A percentile compares a stretch with the other conserved stretches of the same genome.
Conservation (phyloP, 2,888 invertebrate species). For the Hypsopygia costalis region DNA sequence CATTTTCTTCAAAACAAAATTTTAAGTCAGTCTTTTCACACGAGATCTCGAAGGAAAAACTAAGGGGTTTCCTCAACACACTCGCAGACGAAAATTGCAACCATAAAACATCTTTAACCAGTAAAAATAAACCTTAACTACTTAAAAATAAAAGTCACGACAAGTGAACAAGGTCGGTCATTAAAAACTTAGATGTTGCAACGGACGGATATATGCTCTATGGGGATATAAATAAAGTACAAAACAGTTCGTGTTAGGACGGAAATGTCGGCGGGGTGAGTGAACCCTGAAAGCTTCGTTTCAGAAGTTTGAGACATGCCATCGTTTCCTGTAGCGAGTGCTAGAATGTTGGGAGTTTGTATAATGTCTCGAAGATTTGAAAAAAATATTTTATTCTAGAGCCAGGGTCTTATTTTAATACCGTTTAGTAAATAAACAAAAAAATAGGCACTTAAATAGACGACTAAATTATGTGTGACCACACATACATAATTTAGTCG, state of each 20-base stretch:
- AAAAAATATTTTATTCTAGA: conserved; percentile 12
- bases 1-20: conserved; percentile 36
- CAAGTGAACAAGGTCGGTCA: conserved; percentile 37
- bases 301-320: conserved; percentile 65
- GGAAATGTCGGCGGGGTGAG: conserved; percentile 41
- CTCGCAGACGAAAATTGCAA: conserved; percentile 8
- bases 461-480: no score
- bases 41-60: conserved; percentile 45
- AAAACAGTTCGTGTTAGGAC: neutral
- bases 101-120: conserved; percentile 8
- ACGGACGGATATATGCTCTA: conserved; percentile 34
- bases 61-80: conserved; percentile 22
- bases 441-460: no score
- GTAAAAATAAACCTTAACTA: conserved; percentile 36
- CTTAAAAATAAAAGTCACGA: conserved; percentile 27
- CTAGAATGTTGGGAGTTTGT: conserved; percentile 31
- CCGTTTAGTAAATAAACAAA: no score
- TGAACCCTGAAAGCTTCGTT: conserved; percentile 62
- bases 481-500: no score
- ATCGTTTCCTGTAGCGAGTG: conserved; percentile 57
- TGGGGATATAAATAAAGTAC: conserved; percentile 22
- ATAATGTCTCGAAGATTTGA: conserved; percentile 23
- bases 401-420: neutral
- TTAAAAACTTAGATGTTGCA: conserved; percentile 25
- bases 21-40: conserved; percentile 33